Percentiles rank a stretch among this genome's conserved stretches.
Conservation (phyloP, 2,797 vertebrate genomes). For the Gallinago nigripennis region DNA sequence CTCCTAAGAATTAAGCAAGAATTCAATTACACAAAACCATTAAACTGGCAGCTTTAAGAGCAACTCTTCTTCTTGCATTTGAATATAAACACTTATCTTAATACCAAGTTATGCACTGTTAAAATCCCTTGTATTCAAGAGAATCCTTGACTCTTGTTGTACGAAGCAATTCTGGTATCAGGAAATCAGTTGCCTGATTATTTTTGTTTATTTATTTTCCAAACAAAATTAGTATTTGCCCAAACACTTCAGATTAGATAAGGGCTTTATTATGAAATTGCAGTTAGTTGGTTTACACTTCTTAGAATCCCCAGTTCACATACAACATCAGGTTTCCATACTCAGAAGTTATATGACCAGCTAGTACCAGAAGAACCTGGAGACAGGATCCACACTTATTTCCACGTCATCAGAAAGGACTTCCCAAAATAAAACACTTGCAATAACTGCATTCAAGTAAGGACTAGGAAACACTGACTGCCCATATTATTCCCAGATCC, state of each 20-base stretch:
- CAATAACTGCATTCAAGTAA: background rate
- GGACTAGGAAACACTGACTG: background rate
- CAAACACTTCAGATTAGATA: slow-evolving; percentile 34
- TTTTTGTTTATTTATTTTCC: slow-evolving; percentile 43
- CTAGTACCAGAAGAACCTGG: background rate
- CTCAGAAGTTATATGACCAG: background rate
- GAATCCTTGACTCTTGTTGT: slow-evolving; percentile 56
- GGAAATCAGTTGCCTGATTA: slow-evolving; percentile 52
- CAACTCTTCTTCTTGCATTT: slow-evolving; percentile 13
- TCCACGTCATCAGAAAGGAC: background rate
- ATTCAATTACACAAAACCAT: slow-evolving; percentile 58
- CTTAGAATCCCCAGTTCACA: background rate
- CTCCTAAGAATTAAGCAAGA: slow-evolving; percentile 63
- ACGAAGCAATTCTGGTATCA: slow-evolving; percentile 49
- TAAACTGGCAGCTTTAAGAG: slow-evolving; percentile 46
- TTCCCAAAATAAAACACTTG: background rate
- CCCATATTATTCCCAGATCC: background rate
- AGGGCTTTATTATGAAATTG: slow-evolving; percentile 17
- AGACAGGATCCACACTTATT: background rate
- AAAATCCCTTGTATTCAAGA: slow-evolving; percentile 49
- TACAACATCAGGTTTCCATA: background rate
- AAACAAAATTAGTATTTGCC: slow-evolving; percentile 21
- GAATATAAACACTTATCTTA: slow-evolving; percentile 39
- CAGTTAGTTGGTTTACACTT: background rate
- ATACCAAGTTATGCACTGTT: slow-evolving; percentile 16